These are phyloP conservation scores for cat (Felis catus) DNA, from an alignment of 2,113 vertebrate species.

Conservation along the genomic window F.catus_Fca126_mat1.0 CM031415.1:200407001-200407500, in stretches of 20 bases:
- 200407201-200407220: not conserved
- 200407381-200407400: not conserved
- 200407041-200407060: not conserved
- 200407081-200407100: not conserved
- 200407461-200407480: no score
- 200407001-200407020: not conserved
- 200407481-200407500: not conserved
- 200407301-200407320: not conserved
- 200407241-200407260: not conserved
- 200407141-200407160: not conserved
- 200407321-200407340: not conserved
- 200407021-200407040: not conserved
- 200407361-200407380: no score
- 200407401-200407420: accelerated
- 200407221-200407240: not conserved
- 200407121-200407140: not conserved
- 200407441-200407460: accelerated
- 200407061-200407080: not conserved
- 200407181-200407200: not conserved
- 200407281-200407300: not conserved
- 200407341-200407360: accelerated
- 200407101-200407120: not conserved
- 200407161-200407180: not conserved
- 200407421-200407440: not conserved
- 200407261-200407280: not conserved